Evolutionary conservation across 2,113 vertebrate species (phyloP).

Genomic region (Loxodonta africana): DNA sequence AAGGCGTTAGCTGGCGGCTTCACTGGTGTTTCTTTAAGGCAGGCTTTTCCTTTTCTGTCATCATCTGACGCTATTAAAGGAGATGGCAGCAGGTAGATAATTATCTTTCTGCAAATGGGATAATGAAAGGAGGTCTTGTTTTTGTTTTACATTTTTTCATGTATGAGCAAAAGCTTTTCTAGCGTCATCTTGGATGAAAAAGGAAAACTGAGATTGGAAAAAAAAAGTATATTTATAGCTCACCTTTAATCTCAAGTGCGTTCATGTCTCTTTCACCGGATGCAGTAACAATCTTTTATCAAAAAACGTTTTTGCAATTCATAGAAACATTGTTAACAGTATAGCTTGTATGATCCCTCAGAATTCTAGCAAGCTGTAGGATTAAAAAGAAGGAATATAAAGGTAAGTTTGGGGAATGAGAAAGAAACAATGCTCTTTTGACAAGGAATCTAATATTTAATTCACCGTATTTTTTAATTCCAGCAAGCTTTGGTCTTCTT

Average conservation of each 20-base stretch:
- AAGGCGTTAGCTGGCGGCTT: not conserved
- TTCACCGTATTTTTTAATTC: slow-evolving; percentile 44
- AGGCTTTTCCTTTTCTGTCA: not conserved
- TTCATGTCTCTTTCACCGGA: not conserved
- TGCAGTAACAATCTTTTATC: not conserved
- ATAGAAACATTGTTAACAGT: not conserved
- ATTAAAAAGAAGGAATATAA: not conserved
- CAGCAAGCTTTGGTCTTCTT: slow-evolving; percentile 16
- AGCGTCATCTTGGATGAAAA: not conserved
- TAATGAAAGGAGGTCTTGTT: slow-evolving; percentile 23
- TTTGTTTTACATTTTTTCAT: not conserved
- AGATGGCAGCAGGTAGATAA: not conserved
- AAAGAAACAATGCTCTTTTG: not conserved
- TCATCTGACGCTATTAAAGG: not conserved
- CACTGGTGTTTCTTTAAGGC: not conserved
- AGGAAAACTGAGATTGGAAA: not conserved
- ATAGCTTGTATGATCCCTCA: not conserved
- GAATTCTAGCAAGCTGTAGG: not conserved
- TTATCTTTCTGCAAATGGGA: not conserved
- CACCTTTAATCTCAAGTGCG: not conserved
- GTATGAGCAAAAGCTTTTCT: not conserved
- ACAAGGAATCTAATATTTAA: slow-evolving; percentile 21
- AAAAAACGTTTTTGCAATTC: not conserved
- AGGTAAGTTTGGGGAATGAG: not conserved
- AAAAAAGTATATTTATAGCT: not conserved